Base-by-base conservation (phyloP, 2,888 invertebrate species). In the Nymphalis urticae region DNA sequence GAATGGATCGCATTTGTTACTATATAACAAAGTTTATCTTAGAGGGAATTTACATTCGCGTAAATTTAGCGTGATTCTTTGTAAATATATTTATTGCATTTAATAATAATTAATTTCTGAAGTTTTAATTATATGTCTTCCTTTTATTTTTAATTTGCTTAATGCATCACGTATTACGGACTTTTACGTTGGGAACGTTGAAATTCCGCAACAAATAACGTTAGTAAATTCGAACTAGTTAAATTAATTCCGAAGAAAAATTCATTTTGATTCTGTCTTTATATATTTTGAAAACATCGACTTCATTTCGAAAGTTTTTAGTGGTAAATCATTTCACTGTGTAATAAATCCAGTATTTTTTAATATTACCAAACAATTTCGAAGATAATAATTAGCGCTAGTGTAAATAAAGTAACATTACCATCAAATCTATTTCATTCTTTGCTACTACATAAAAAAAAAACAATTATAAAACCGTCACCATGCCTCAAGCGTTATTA, bases 401-500 rank as follows among this genome's bases (percentile, higher is more conserved):
- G 13, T 32, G 6, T 32, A 42, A 58, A 13, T 47, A 42, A 48
- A 61, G 21, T 21, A 48, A 21, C 13, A 59, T 59, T 24, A 48
- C 32, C 48, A 36, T 36, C 36, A 36, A 27, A 48, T 24, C 48
- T 48, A 61, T 48, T 27, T 42, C 7, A 8, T 16, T 32, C 32
- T 48, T 6, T 48, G n/a, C 54, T 56, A n/a, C 62, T 67, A 67
- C 56, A 21, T 10, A 69, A 59, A 27, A 42, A 56, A 68, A 66
- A 63, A 60, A 68, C 64, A 69, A 76, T 87, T 87, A 85, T 67
- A 69, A 68, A 66, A 76, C 88, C 88, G 85, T 80, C 88, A 90
- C 88, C 92, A 91, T 91, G 90, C 91, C 86, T 82, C 88, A 90
- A 92, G 90, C 90, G 66, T 64, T 54, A 21, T 65, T 72, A 73